Conservation (phyloP, 2,888 invertebrate species). For the Polyploca ridens region DNA sequence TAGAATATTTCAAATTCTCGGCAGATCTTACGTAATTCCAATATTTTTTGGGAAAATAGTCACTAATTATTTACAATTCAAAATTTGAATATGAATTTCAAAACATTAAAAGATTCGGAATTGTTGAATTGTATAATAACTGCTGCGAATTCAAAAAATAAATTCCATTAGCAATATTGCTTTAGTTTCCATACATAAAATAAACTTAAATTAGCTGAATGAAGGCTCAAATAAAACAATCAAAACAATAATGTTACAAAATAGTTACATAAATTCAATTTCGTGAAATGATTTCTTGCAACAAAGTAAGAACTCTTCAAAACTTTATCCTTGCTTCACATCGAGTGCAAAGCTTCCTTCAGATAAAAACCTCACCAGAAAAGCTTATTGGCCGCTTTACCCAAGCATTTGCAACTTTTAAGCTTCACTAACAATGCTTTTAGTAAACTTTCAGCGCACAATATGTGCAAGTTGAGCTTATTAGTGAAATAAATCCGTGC, state of each 20-base stretch:
- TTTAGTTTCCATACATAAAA: too few relatives aligned
- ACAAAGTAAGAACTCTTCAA: slow-evolving; percentile 7
- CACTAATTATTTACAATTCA: too few relatives aligned
- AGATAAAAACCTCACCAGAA: neutral
- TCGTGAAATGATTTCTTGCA: slow-evolving; percentile 12
- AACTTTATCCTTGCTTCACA: neutral
- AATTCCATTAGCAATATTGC: too few relatives aligned
- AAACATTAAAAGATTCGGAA: too few relatives aligned
- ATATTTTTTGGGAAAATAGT: too few relatives aligned
- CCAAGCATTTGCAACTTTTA: neutral
- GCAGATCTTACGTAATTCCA: too few relatives aligned
- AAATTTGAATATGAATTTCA: too few relatives aligned
- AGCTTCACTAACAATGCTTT: slow-evolving; percentile 2
- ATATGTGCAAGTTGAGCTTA: neutral
- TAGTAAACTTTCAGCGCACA: neutral
- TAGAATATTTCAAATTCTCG: too few relatives aligned
- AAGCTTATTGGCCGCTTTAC: slow-evolving; percentile 3
- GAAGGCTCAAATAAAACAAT: too few relatives aligned
- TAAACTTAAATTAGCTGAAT: too few relatives aligned
- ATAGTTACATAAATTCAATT: slow-evolving; percentile 30
- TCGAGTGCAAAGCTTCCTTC: neutral
- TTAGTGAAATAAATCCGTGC: neutral
- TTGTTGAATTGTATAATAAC: too few relatives aligned
- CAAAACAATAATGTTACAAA: slow-evolving; percentile 2
- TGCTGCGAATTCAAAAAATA: too few relatives aligned